Evolutionary conservation across 2,888 invertebrate species (phyloP).

Genomic region (Parnassius glacialis): DNA sequence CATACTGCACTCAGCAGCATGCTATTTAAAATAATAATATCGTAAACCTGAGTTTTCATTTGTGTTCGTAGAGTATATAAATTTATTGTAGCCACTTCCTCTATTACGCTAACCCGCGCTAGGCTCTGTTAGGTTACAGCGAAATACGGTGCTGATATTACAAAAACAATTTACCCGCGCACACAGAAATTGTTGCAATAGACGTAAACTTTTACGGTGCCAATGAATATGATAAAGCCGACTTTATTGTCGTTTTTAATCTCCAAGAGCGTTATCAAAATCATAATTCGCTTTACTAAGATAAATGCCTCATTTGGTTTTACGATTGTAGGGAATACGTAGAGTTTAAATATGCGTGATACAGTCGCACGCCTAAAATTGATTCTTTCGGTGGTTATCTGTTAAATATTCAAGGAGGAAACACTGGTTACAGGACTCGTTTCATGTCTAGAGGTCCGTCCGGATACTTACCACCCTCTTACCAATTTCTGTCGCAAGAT

Average conservation of each 20-base stretch:
- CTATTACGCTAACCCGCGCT: constrained; percentile 16
- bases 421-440: no score
- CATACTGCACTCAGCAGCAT: neutral
- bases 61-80: constrained; percentile 20
- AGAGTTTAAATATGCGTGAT: constrained; percentile 1
- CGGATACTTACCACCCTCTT: no score
- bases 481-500: no score
- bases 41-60: constrained; percentile 22
- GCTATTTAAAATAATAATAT: constrained; percentile 21
- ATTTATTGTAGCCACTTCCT: constrained; percentile 15
- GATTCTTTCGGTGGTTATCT: neutral
- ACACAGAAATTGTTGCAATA: constrained; percentile 38
- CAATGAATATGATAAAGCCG: constrained; percentile 38
- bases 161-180: constrained; percentile 37
- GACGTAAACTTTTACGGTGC: constrained; percentile 40
- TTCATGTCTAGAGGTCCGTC: no score
- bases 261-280: constrained; percentile 34
- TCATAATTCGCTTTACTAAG: constrained; percentile 36
- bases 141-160: constrained; percentile 26
- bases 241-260: constrained; percentile 40
- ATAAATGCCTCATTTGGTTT: constrained; percentile 38
- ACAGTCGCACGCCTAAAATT: neutral
- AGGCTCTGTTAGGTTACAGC: constrained; percentile 15
- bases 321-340: constrained; percentile 27
- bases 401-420: no score